Conservation (phyloP, 2,888 invertebrate genomes). For the Prosopocoilus inquinatus region DNA sequence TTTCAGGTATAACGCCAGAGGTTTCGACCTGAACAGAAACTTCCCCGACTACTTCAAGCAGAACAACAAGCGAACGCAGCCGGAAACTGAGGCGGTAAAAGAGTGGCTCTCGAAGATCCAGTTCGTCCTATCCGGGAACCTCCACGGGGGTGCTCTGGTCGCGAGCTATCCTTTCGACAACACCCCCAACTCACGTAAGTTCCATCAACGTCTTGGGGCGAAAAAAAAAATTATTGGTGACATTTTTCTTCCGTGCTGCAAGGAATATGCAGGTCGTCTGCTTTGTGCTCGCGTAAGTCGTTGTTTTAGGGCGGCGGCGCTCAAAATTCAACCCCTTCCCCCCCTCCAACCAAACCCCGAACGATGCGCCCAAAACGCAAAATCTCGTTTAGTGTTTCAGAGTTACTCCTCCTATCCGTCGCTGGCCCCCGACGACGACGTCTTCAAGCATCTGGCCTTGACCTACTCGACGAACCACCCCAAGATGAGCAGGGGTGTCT, state of each 20-base stretch:
- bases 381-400: constrained; percentile 71
- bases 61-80: constrained; percentile 83
- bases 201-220: not conserved
- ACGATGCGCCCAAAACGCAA: too few species aligned
- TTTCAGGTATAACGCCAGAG: constrained; percentile 77
- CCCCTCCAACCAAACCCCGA: too few species aligned
- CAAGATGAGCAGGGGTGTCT: constrained; percentile 82
- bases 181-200: constrained; percentile 89
- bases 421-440: constrained; percentile 88
- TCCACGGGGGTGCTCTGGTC: constrained; percentile 93
- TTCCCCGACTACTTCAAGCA: constrained; percentile 94
- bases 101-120: constrained; percentile 92
- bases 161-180: constrained; percentile 98
- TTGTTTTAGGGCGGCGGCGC: too few species aligned
- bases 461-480: constrained; percentile 85
- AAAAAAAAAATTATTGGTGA: not conserved
- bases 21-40: constrained; percentile 91
- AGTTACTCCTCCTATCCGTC: constrained; percentile 79
- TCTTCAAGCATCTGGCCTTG: constrained; percentile 81
- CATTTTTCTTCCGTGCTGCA: constrained; percentile 39
- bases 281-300: constrained; percentile 68
- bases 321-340: too few species aligned
- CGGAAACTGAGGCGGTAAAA: constrained; percentile 93
- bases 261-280: constrained; percentile 76
- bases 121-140: constrained; percentile 89